Evolutionary conservation across 2,113 vertebrate genomes (phyloP), one percentile per base, ranked within the genome.

Genomic region (Dendropsophus ebraccatus): DNA sequence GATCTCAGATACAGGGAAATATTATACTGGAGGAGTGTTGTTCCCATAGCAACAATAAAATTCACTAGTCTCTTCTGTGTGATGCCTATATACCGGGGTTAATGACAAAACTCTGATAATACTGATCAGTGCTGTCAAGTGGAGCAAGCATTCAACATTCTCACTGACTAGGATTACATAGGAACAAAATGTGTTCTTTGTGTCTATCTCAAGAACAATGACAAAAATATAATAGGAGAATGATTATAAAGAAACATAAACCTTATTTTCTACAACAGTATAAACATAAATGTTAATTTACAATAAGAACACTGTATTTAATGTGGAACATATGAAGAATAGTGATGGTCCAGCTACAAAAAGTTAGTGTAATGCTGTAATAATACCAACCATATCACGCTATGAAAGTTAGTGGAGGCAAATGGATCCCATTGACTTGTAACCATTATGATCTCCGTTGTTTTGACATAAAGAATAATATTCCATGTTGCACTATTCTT

Each of bases 31-130:
- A 32, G 54, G 54, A 76, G 56, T 84, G 54, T 58, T 76, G 83
- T 84, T 84, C 35, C 83, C 56, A 84, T 84, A 45, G 72, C 28
- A 62, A 84, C 56, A 37, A 65, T 50, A 84, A 84, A 30, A 45
- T 76, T 65, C 56, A 76, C 70, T 37, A 45, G 56, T 74, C 19
- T 84, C 54, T 49, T 72, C 52, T 58, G 25, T 84, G 28, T 76
- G 56, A 75, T 65, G 37, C 54, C 52, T 58, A n/a, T 74, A 52
- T 45, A 74, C 17, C 65, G 30, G 35, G 50, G 70, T 47, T 75
- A 75, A 60, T 60, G 70, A 74, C 28, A 73, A 84, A 74, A 58
- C 52, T 73, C 70, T 84, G 52, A 84, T 74, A 72, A 65, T 30
- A 45, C 47, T 72, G 65, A 84, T 74, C 32, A 73, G 23, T 47